These are phyloP conservation scores for Netelia fuscicornis DNA, from an alignment of 2,888 invertebrate genomes.

Conservation along the genomic window DNA sequence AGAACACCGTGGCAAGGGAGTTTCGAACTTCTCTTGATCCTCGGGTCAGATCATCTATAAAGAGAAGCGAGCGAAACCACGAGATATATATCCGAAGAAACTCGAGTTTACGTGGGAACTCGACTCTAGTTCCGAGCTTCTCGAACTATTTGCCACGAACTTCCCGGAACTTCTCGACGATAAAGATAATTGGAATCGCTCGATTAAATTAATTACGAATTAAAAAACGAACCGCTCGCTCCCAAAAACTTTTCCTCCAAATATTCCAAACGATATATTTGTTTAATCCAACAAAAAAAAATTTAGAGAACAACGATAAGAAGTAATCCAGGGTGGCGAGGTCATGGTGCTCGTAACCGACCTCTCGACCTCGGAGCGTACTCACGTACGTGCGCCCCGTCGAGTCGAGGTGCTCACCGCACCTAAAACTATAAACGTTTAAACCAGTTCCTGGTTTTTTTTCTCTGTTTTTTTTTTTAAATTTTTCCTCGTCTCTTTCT, in stretches of 20 bases:
- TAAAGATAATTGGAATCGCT: background rate
- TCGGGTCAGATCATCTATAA: slow-evolving; percentile 18
- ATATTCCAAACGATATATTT: too few species aligned
- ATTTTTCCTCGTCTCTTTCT: slow-evolving; percentile 22
- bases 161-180: background rate
- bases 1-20: background rate
- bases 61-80: background rate
- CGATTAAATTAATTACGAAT: too few species aligned
- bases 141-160: background rate
- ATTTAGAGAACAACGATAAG: background rate
- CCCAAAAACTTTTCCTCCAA: too few species aligned
- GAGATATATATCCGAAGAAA: background rate
- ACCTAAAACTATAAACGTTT: slow-evolving; percentile 56
- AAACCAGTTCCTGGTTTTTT: slow-evolving; percentile 51
- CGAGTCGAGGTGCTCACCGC: slow-evolving; percentile 47
- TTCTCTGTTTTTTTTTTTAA: slow-evolving; percentile 47
- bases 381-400: slow-evolving; percentile 63
- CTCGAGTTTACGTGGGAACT: slow-evolving; percentile 34
- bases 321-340: slow-evolving; percentile 32
- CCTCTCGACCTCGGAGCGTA: slow-evolving; percentile 56
- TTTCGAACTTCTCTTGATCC: slow-evolving; percentile 33
- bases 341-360: slow-evolving; percentile 22
- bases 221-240: too few species aligned
- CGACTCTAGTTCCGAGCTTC: background rate
- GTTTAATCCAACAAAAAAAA: too few species aligned